Conservation (phyloP, 2,888 invertebrate species). For the Mesorhabditis spiculigera region DNA sequence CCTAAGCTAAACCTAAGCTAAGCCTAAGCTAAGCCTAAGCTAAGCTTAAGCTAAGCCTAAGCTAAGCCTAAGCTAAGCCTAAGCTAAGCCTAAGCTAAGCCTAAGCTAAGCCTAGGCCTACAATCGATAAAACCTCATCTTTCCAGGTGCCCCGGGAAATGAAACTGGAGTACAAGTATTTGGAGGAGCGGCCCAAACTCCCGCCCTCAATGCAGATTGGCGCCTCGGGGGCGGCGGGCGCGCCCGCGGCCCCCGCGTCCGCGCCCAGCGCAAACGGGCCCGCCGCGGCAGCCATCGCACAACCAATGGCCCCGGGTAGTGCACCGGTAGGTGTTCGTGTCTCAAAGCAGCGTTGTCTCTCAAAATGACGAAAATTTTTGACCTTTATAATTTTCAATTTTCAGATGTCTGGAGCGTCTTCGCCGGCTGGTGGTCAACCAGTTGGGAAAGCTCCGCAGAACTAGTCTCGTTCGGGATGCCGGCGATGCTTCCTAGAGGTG, state of each 20-base stretch:
- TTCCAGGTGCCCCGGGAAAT: slow-evolving; percentile 78
- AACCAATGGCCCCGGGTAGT: neutral
- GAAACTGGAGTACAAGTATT: slow-evolving; percentile 95
- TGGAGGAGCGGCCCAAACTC: slow-evolving; percentile 79
- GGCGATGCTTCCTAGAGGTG: too few species aligned
- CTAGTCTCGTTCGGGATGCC: too few species aligned
- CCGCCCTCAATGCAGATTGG: slow-evolving; percentile 18
- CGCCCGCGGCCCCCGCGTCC: neutral
- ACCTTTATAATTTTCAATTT: too few species aligned
- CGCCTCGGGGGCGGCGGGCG: slow-evolving; percentile 5
- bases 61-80: neutral
- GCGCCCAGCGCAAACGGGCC: neutral
- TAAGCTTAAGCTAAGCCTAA: neutral
- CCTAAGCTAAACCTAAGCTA: too few species aligned
- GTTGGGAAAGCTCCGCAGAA: too few species aligned
- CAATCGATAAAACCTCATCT: neutral
- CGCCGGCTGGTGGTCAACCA: too few species aligned
- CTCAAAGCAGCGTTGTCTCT: neutral
- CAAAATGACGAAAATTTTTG: too few species aligned
- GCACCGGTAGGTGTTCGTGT: neutral
- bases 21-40: too few species aligned
- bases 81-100: too few species aligned
- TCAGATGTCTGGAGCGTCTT: too few species aligned
- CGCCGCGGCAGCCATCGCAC: neutral
- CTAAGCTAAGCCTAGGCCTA: too few species aligned